Base-by-base conservation (phyloP, 1,140 invertebrate species). In the Drosophila suzukii region DNA sequence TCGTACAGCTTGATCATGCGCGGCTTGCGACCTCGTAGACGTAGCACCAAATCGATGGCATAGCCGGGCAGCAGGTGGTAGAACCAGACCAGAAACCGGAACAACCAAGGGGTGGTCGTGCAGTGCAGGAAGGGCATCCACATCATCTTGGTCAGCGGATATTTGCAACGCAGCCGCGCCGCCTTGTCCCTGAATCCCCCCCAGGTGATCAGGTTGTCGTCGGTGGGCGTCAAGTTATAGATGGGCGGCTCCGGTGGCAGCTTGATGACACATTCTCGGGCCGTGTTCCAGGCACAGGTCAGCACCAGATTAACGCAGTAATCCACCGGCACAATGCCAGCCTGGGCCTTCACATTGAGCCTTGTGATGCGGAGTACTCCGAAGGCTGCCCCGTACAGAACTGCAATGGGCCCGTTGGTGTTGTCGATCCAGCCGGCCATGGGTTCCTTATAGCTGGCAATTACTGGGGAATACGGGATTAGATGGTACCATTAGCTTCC, bases 391-490 rank as follows among this genome's bases (percentile, higher is more conserved):
- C 95, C 95, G 6, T 95, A 94, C 7, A 95, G 78, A 2, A 96
- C 92, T n/a, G 95, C 97, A 57, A 96, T 97, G 6, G 97, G 96
- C 47, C 97, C 97, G 91, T 98, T 98, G 66, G 97, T 93, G 86
- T 98, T 98, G 90, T 98, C 97, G 27, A 98, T 97, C 96, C 97
- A 98, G 3, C 96, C 96, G 10, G 92, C 73, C 0, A 94, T 75
- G 0, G 95, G 95, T 71, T 98, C 97, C 73, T 95, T 94, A 91
- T 96, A 96, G 3, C 96, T 95, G 1, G 96, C 96, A 32, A 97
- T 94, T 32, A 98, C 97, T 95, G 91, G n/a, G 17, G 27, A 6
- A n/a, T 2, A 30, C 7, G 10, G 15, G 8, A 2, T 55, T 47
- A 10, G 17, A 1, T 6, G 24, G 17, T 10, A 17, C 6, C 0